Percentiles rank a stretch among this genome's conserved stretches.
Evolutionary conservation across 2,113 vertebrate genomes (phyloP).

Genomic region (Brachypteracias leptosomus): DNA sequence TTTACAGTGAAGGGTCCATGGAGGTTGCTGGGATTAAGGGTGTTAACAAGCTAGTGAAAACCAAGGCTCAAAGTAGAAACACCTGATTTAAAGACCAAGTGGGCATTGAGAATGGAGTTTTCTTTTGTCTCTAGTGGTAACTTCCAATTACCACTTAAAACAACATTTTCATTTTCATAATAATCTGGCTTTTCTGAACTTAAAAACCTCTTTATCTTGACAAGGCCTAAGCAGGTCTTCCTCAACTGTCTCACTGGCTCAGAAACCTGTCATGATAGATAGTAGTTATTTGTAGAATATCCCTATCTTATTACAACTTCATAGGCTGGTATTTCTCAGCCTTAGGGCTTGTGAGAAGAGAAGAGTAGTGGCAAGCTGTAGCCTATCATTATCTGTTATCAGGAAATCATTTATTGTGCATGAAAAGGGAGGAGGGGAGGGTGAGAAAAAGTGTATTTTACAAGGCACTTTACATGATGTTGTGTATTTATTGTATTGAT

Average conservation of each 20-base stretch:
- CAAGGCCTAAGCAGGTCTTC: background rate
- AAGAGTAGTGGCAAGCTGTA: background rate
- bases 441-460: background rate
- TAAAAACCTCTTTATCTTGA: background rate
- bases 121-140: background rate
- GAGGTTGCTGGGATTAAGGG: background rate
- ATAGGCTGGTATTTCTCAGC: background rate
- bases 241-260: background rate
- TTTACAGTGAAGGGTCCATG: fast-evolving
- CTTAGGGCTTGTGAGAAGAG: background rate
- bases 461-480: background rate
- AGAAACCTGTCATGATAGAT: background rate
- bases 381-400: background rate
- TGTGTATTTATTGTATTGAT: background rate
- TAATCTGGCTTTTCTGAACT: background rate
- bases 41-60: background rate
- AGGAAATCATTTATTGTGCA: background rate
- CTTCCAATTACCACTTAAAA: background rate
- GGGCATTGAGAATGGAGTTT: background rate
- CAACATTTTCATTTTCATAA: background rate
- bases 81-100: background rate
- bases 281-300: fast-evolving
- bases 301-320: background rate
- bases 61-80: fast-evolving
- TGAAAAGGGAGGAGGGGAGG: background rate